Evolutionary conservation across 2,888 invertebrate species (phyloP), one percentile per base, ranked within the genome.

Genomic region (Pyrrhia umbra): DNA sequence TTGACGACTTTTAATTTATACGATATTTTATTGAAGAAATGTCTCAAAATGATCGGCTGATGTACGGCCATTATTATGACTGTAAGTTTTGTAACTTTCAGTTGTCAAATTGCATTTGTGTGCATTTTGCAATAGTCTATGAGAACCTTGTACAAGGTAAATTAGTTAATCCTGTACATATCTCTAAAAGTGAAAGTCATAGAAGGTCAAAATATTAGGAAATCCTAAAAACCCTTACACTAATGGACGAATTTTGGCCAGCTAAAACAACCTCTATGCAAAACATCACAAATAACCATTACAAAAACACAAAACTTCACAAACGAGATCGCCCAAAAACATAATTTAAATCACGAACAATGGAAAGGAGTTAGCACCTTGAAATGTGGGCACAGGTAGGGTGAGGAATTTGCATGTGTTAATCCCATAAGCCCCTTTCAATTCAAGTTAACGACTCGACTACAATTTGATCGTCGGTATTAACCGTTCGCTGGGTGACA

Each of bases 331-430:
- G 54, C 50, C 39, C n/a, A 47, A 70, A 57, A 70, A 64, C 46
- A 51, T 72, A 75, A 72, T 72, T 64, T 64, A 37, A 71, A 72
- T 71, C 57, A 47, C 43, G 50, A 78, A 76, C 55, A 70, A 66
- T 61, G 25, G 45, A 21, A 42, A 39, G 51, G 58, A 55, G 54
- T 80, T 75, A 57, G 61, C 68, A 64, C 79, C 68, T 72, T 68
- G 49, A 66, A 77, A 68, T 62, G 46, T 50, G 47, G 81, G 69
- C n/a, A 54, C 67, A 81, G 81, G 76, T 79, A 55, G 68, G 34
- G 43, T 60, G 65, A 58, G 49, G 56, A 76, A 81, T 81, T 78
- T 81, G 78, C 80, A 82, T 82, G 82, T 78, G 76, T 76, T 81
- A 81, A 81, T 82, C 80, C 67, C 55, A 13, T 74, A 80, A 80